Conservation (phyloP, 2,113 vertebrate species). For the Fulmarus glacialis region DNA sequence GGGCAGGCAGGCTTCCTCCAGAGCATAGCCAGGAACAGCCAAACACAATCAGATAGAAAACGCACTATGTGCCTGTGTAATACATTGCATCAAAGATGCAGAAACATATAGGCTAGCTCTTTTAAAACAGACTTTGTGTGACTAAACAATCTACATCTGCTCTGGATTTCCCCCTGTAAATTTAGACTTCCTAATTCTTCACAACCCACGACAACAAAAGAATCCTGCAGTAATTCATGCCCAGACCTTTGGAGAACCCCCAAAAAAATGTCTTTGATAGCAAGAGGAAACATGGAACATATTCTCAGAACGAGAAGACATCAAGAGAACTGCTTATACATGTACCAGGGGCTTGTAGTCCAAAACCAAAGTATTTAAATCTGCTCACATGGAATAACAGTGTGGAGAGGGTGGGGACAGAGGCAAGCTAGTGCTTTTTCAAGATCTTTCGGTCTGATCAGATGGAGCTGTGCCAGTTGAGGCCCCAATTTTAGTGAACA, state of each 20-base stretch:
- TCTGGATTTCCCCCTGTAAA: background rate
- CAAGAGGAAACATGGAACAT: background rate
- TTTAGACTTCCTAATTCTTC: background rate
- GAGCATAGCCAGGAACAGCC: background rate
- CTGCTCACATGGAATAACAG: background rate
- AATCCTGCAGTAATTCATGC: background rate
- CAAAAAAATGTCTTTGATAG: background rate
- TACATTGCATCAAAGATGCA: background rate
- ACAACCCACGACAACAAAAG: background rate
- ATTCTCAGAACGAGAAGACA: background rate
- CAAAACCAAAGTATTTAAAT: background rate
- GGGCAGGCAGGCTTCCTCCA: background rate
- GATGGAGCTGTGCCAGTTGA: background rate
- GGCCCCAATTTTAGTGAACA: background rate
- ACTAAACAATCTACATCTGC: background rate
- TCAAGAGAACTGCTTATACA: background rate
- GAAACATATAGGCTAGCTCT: background rate
- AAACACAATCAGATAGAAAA: background rate
- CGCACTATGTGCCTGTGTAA: fast-evolving
- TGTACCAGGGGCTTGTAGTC: background rate
- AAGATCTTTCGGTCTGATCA: background rate
- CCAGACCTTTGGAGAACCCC: background rate
- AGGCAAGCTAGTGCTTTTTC: background rate
- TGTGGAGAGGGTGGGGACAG: background rate
- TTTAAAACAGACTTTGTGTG: background rate